Percentiles rank a stretch among this genome's conserved stretches.
phyloP scores from a whole-genome alignment of 1,140 invertebrate species.

The Agrypnia vestita region DNA sequence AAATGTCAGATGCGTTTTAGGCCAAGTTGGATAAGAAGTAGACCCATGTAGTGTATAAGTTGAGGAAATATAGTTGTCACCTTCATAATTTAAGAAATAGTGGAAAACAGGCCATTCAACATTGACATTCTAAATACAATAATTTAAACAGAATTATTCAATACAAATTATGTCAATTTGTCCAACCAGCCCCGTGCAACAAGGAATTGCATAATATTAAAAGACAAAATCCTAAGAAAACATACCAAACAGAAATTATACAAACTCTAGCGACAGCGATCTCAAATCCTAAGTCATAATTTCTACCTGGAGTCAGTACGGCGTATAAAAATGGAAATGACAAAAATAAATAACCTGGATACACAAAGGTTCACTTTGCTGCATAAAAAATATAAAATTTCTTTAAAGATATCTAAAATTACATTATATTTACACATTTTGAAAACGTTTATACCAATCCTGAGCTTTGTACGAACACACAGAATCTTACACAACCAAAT shows the following conservation, averaged over 20 bases:
- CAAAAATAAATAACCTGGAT: slow-evolving; percentile 26
- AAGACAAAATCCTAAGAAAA: not conserved
- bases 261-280: slow-evolving; percentile 18
- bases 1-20: too few relatives aligned
- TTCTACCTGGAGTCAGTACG: not conserved
- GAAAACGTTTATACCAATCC: slow-evolving; percentile 22
- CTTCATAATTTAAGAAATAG: not conserved
- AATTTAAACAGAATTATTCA: not conserved
- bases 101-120: not conserved
- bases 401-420: slow-evolving; percentile 36
- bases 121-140: not conserved
- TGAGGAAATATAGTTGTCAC: too few relatives aligned
- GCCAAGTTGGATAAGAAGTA: too few relatives aligned
- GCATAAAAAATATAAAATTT: slow-evolving; percentile 41
- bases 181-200: not conserved
- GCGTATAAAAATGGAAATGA: slow-evolving; percentile 1
- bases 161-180: not conserved
- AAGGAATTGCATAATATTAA: too few relatives aligned
- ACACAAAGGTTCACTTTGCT: not conserved
- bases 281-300: slow-evolving; percentile 1
- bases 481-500: too few relatives aligned
- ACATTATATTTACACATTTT: slow-evolving; percentile 41
- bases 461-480: not conserved
- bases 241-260: slow-evolving; percentile 6
- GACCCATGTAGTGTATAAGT: too few relatives aligned